Conservation (phyloP, 2,797 vertebrate genomes). For the Monodelphis domestica region DNA sequence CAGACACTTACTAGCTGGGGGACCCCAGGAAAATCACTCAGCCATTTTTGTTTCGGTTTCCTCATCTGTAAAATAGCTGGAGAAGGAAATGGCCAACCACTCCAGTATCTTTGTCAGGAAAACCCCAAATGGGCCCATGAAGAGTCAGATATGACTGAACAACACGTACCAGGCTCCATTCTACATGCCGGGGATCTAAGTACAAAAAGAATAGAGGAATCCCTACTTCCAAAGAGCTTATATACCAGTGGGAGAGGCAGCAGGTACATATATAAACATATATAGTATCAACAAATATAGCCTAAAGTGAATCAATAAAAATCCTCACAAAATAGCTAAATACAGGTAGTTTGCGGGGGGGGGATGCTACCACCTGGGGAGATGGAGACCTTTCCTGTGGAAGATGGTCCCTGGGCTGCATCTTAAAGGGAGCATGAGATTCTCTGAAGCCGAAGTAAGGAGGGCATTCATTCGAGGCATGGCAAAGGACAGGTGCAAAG, state of each 20-base stretch:
- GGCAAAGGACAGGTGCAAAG: not conserved
- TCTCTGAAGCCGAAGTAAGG: not conserved
- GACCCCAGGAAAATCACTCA: too few species aligned
- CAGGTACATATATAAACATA: not conserved
- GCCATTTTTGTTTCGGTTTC: too few species aligned
- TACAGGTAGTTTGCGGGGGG: too few species aligned
- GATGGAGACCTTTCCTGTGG: not conserved
- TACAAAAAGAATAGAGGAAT: not conserved
- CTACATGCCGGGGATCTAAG: not conserved
- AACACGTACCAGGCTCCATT: not conserved
- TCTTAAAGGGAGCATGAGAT: not conserved
- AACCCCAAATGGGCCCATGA: too few species aligned
- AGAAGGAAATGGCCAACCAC: too few species aligned
- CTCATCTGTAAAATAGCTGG: too few species aligned
- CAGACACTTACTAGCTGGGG: too few species aligned
- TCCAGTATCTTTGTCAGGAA: too few species aligned
- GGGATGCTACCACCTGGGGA: not conserved
- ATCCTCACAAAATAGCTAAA: not conserved
- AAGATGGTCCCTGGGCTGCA: too few species aligned
- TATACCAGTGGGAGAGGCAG: not conserved
- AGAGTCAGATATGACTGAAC: too few species aligned
- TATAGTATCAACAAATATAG: not conserved
- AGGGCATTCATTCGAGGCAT: not conserved
- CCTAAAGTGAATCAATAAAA: not conserved
- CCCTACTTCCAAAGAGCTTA: not conserved